Percentiles rank a stretch among this genome's conserved stretches.
Evolutionary conservation across 2,113 vertebrate species (phyloP).

Genomic region (Osmerus mordax): DNA sequence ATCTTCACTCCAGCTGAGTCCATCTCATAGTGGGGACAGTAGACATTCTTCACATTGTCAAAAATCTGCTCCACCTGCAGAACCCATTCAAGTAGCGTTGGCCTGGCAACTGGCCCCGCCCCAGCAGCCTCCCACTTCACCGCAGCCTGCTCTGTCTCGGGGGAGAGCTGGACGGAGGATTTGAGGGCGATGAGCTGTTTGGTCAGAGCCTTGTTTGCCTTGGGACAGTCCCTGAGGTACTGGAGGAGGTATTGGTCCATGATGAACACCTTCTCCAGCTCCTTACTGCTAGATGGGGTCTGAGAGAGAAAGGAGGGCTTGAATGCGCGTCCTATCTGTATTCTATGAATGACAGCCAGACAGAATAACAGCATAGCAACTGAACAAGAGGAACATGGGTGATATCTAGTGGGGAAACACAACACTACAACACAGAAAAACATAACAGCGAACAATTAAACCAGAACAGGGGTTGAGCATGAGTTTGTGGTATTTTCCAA

Average conservation of each 20-base stretch:
- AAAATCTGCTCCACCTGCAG: slow-evolving; percentile 39
- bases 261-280: slow-evolving; percentile 40
- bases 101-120: not conserved
- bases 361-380: not conserved
- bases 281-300: slow-evolving; percentile 11
- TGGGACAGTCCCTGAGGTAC: slow-evolving; percentile 50
- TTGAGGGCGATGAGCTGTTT: slow-evolving; percentile 36
- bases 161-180: slow-evolving; percentile 35
- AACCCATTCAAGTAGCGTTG: slow-evolving; percentile 31
- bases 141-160: slow-evolving; percentile 39
- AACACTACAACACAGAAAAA: not conserved
- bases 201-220: slow-evolving; percentile 24
- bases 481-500: too few species aligned
- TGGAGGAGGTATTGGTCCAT: slow-evolving; percentile 42
- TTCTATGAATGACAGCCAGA: not conserved
- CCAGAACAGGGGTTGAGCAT: too few species aligned
- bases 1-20: slow-evolving; percentile 19
- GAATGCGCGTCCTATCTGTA: not conserved
- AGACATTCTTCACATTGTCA: not conserved
- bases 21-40: slow-evolving; percentile 38
- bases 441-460: too few species aligned
- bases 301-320: slow-evolving; percentile 6
- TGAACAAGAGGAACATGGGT: too few species aligned
- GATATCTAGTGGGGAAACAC: not conserved
- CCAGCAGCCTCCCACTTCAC: slow-evolving; percentile 38